Base-by-base conservation (phyloP, 1,140 invertebrate genomes). In the Sitobion miscanthi region DNA sequence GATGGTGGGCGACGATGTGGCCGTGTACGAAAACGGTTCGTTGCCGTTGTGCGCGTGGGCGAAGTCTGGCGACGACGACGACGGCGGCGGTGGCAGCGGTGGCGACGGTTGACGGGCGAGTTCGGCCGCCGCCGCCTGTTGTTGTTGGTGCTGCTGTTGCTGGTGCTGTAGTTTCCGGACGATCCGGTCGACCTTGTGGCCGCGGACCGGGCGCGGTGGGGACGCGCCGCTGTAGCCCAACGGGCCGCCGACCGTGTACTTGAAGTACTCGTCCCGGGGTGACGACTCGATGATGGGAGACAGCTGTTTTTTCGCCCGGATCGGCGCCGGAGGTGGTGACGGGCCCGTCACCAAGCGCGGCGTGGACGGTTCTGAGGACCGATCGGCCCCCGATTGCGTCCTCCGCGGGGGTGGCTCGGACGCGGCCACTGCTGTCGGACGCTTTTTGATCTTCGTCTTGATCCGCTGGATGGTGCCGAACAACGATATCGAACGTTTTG, bases 271-370 rank as follows among this genome's bases (percentile, higher is more conserved):
- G 95, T 97, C 96, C 82, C 96, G 94, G 94, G 96, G 95, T 95
- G 95, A 96, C 95, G 95, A 95, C 95, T 97, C 97, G 90, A 97
- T 97, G 93, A 97, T 97, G 0, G 97, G 97, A 35, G 97, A 97
- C n/a, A 97, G 94, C 94, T 97, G 97, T 92, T 96, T 96, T 94
- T 96, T 97, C 93, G 94, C 95, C 3, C 95, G 94, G 21, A 89
- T 94, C 11, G 94, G 93, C 23, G 93, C 85, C 45, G 82, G 83
- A n/a, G 89, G 87, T n/a, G 85, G 93, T 17, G 91, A 38, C 35
- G 85, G 77, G 23, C 42, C 92, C n/a, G 62, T 42, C n/a, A 23
- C 5, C 20, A n/a, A 35, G 42, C 52, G 35, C 21, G 87, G 7
- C n/a, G 30, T 21, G 69, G 57, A 42, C 49, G 69, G 91, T 52